Percentiles rank a stretch among this genome's conserved stretches.
phyloP scores from a whole-genome alignment of 2,797 vertebrate species.

The Hylomyscus alleni region DNA sequence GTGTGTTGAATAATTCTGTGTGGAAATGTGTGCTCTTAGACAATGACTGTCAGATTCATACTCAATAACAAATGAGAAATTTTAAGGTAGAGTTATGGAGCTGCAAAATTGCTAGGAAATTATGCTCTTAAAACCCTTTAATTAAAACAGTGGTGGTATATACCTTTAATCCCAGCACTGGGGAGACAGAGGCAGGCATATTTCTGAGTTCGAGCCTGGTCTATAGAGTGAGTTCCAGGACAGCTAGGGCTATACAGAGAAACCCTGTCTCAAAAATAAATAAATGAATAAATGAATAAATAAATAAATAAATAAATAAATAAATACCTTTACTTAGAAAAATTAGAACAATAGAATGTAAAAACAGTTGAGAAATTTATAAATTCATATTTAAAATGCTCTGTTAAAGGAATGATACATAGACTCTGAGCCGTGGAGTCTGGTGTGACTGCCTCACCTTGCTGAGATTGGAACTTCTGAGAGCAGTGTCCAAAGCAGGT shows the following conservation, averaged over 20 bases:
- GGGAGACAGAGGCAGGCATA: too few species aligned
- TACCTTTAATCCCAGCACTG: too few species aligned
- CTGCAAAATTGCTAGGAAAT: background rate
- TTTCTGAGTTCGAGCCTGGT: too few species aligned
- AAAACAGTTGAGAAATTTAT: conserved; percentile 26
- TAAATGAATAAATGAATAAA: too few species aligned
- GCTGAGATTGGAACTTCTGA: too few species aligned
- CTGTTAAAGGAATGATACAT: background rate
- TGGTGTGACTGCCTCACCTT: too few species aligned
- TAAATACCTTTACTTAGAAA: background rate
- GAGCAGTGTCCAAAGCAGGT: too few species aligned
- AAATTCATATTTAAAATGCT: conserved; percentile 27
- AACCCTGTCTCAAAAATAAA: too few species aligned
- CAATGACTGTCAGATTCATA: background rate
- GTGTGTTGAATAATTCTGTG: background rate
- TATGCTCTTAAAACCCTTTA: background rate
- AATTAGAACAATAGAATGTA: background rate
- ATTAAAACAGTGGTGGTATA: background rate
- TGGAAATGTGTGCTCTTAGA: conserved; percentile 8
- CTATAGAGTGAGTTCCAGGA: too few species aligned
- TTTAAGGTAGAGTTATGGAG: conserved; percentile 17
- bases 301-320: too few species aligned
- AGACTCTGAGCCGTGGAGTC: too few species aligned
- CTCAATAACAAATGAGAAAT: background rate
- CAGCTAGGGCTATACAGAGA: too few species aligned